A percentile compares a stretch with the other conserved stretches of the same genome.
Conservation (phyloP, 2,797 vertebrate genomes). For the Lepus oiostolus region DNA sequence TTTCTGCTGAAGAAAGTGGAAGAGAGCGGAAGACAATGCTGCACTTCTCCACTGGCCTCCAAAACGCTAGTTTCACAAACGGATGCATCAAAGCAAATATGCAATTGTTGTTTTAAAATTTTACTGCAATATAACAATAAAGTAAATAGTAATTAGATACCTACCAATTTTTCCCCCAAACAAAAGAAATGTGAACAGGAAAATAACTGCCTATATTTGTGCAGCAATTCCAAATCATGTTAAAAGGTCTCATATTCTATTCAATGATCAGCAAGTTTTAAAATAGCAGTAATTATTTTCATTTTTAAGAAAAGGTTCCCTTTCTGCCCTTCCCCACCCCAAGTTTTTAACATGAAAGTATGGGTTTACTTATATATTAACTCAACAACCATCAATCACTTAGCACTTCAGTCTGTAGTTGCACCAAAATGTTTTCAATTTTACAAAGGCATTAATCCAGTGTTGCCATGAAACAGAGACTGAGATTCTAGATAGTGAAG, state of each 20-base stretch:
- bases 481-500: conserved; percentile 89
- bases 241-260: conserved; percentile 86
- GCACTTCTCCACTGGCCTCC: conserved; percentile 87
- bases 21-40: conserved; percentile 81
- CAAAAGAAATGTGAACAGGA: conserved; percentile 84
- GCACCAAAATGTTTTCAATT: conserved; percentile 86
- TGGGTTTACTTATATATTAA: conserved; percentile 83
- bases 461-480: conserved; percentile 89
- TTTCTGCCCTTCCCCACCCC: conserved; percentile 57
- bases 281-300: conserved; percentile 86
- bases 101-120: conserved; percentile 90
- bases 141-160: conserved; percentile 89
- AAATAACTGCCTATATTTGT: conserved; percentile 83
- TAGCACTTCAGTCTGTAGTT: conserved; percentile 89
- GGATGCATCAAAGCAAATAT: conserved; percentile 90
- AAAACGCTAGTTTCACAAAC: conserved; percentile 87
- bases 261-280: conserved; percentile 86
- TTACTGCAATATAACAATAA: conserved; percentile 91
- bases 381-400: conserved; percentile 88
- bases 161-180: conserved; percentile 83
- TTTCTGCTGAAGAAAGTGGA: conserved; percentile 74
- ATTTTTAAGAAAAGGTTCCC: conserved; percentile 82
- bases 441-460: conserved; percentile 90
- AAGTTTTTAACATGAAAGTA: conserved; percentile 84
- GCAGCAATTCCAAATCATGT: conserved; percentile 86